Conservation (phyloP, 1,140 invertebrate genomes). For the Seison nebaliae region DNA sequence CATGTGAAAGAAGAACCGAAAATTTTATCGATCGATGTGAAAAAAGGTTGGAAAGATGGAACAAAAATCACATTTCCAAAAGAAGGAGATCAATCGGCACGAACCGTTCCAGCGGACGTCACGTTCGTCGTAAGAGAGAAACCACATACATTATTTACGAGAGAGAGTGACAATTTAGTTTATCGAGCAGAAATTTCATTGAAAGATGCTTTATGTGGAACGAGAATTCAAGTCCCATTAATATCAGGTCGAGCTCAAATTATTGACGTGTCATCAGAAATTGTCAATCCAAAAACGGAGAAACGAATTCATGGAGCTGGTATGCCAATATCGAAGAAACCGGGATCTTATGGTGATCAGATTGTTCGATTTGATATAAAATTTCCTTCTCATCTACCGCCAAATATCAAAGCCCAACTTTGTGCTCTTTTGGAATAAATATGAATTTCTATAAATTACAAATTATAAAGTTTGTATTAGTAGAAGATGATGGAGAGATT, state of each 20-base stretch:
- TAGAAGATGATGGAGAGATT: no score
- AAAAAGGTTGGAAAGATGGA: slow-evolving; percentile 38
- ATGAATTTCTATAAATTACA: no score
- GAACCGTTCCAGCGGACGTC: slow-evolving; percentile 66
- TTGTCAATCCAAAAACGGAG: slow-evolving; percentile 66
- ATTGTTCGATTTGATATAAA: slow-evolving; percentile 83
- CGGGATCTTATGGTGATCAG: slow-evolving; percentile 61
- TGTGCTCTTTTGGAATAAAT: no score
- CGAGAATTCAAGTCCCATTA: slow-evolving; percentile 39
- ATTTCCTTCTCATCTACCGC: no score
- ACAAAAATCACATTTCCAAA: slow-evolving; percentile 32
- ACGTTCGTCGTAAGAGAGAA: slow-evolving; percentile 95
- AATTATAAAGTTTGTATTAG: no score
- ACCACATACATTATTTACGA: slow-evolving; percentile 64
- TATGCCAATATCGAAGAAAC: slow-evolving; percentile 73
- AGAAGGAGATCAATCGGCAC: slow-evolving; percentile 51
- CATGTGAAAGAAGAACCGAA: slow-evolving; percentile 40
- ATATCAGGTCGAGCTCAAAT: slow-evolving; percentile 55
- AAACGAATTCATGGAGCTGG: slow-evolving; percentile 71
- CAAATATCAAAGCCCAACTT: no score
- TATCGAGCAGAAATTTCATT: slow-evolving; percentile 66
- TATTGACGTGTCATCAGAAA: slow-evolving; percentile 48
- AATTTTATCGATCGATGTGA: slow-evolving; percentile 47
- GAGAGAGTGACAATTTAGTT: slow-evolving; percentile 67
- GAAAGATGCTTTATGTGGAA: slow-evolving; percentile 38